Evolutionary conservation across 1,140 invertebrate genomes (phyloP).

Genomic region (Tetramorium parvispinum): DNA sequence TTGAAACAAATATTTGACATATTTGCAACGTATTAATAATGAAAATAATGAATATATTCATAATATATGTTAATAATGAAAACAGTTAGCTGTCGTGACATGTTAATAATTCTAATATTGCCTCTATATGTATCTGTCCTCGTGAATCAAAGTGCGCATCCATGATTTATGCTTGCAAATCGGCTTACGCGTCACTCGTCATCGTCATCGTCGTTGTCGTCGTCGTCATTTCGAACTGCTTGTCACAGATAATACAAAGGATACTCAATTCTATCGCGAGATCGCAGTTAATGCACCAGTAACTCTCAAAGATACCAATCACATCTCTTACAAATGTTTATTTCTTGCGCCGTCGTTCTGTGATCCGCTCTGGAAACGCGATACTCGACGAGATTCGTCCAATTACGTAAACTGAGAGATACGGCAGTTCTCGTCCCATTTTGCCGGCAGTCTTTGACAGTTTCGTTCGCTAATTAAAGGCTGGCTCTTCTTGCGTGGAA

Average conservation of each 20-base stretch:
- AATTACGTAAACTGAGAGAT: constrained; percentile 62
- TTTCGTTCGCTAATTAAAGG: constrained; percentile 61
- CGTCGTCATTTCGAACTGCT: constrained; percentile 23
- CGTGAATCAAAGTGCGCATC: constrained; percentile 32
- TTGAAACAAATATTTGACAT: background rate
- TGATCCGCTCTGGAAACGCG: constrained; percentile 13
- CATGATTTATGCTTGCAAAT: constrained; percentile 70
- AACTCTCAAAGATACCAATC: constrained; percentile 54
- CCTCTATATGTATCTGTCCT: background rate
- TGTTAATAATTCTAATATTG: background rate
- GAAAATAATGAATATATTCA: no score
- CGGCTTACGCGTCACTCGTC: constrained; percentile 61
- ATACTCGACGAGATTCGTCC: constrained; percentile 53
- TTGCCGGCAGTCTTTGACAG: constrained; percentile 59
- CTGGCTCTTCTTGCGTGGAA: background rate
- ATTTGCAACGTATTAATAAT: background rate
- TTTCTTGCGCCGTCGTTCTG: constrained; percentile 41
- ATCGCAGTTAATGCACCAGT: constrained; percentile 65
- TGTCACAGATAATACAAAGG: constrained; percentile 61
- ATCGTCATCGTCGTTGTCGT: background rate
- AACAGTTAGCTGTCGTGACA: background rate
- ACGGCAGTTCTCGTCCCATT: background rate
- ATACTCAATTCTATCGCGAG: constrained; percentile 47
- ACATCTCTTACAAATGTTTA: constrained; percentile 55
- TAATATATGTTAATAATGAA: background rate